Evolutionary conservation across 2,797 vertebrate species (phyloP), one percentile per base, ranked within the genome.

Genomic region (Buphagus erythrorhynchus): DNA sequence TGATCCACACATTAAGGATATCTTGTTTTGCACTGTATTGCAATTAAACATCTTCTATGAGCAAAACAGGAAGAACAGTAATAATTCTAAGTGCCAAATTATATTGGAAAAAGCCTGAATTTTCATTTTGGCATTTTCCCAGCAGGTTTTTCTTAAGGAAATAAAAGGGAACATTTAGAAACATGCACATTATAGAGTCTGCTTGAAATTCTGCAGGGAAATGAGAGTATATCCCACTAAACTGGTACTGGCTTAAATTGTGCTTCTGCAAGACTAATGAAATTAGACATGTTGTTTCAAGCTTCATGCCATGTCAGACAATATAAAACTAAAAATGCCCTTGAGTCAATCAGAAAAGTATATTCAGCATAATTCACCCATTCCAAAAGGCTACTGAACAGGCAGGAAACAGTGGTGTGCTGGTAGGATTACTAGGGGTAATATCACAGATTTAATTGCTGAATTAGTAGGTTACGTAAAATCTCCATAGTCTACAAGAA

Each of bases 261-360:
- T 96, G 85, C 96, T 97, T 97, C 96, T 97, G 93, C 95, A 97
- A 96, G 89, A 94, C 96, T 98, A 98, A 98, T 97, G 97, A 97
- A 98, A 98, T 95, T 95, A 98, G 97, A 98, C 97, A 95, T 96
- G 96, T 97, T 98, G 97, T 97, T 98, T 98, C 96, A 97, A 98
- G 95, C 97, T 97, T 96, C 95, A 95, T 95, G 93, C 95, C 93
- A 97, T 96, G 96, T 97, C 97, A 98, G 97, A 97, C 95, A 97
- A 96, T 93, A 97, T 95, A 97, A 97, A 98, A 95, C 95, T 97
- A 96, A 95, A 95, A 97, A 97, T 93, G 95, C 94, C 97, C 97
- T 97, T 97, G 97, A 98, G 97, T 98, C 98, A 97, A 97, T 97
- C 95, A 97, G 95, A 96, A 91, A 77, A 93, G 96, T 96, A 97